Evolutionary conservation across 2,888 invertebrate genomes (phyloP), one percentile per base, ranked within the genome.

Genomic region (Drosophila nr. perissopoda): DNA sequence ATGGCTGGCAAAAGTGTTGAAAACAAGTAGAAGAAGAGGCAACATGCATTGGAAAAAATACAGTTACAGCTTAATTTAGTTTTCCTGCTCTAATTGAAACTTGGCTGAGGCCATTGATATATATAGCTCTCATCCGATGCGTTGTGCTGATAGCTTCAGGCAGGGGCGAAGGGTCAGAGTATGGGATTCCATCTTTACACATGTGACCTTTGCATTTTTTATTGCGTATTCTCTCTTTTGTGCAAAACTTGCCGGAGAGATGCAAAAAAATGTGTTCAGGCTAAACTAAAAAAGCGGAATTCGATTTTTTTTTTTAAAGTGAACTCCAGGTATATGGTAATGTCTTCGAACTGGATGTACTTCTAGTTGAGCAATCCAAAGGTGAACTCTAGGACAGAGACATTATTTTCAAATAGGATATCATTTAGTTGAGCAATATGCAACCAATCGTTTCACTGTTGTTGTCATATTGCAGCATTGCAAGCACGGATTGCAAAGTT

Each of bases 61-160:
- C 73, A 68, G 78, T 84, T 80, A 76, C 78, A 68, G 83, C 82
- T 83, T 85, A 85, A 87, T 85, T 85, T 77, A 77, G 82, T 85
- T 87, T 73, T 77, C 69, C 73, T 69, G 75, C 73, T 83, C 83
- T 85, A 85, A 87, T 85, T 87, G 88, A 87, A 87, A 82, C 75
- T 80, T 60, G 78, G 75, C 73, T 61, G 66, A 69, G 70, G 34
- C 53, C 49, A 54, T 65, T 71, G 66, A 57, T 64, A 61, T 67
- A 62, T 61, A 61, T 67, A 62, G 64, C 63, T 45, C 21, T 16
- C 33, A 25, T 34, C 25, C 31, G 34, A 16, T 49, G 45, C 45
- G 25, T 18, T 18, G 33, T 13, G 25, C 45, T 25, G 21, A 25
- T 10, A 34, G 27, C 36, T 18, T 25, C n/a, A 25, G 31, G 25